Percentiles rank a stretch among this genome's conserved stretches.
Evolutionary conservation across 23 tunicate genomes (phyloP).

Genomic region (Styela clava): DNA sequence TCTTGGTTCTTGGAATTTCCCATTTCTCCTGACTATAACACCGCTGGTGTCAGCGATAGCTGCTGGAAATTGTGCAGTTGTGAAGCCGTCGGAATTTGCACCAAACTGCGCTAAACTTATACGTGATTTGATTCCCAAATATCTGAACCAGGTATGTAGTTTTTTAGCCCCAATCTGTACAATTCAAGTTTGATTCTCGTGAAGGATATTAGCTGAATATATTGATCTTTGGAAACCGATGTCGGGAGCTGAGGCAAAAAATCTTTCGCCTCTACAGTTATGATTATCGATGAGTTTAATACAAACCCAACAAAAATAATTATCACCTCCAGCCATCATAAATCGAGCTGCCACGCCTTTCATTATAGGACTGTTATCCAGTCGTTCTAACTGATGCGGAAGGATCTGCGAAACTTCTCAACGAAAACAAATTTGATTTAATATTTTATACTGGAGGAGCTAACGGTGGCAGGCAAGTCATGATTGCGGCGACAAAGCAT

Average conservation of each 20-base stretch:
- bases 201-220: no score
- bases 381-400: conserved; percentile 38
- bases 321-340: no score
- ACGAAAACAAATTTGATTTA: conserved; percentile 44
- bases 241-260: no score
- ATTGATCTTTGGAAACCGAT: no score
- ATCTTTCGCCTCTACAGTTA: no score
- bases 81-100: conserved; percentile 64
- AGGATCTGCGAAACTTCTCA: conserved; percentile 33
- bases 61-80: conserved; percentile 60
- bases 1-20: conserved; percentile 73
- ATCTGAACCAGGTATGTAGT: conserved; percentile 28
- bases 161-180: no score
- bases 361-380: conserved; percentile 35
- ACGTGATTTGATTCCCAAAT: conserved; percentile 27
- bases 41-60: conserved; percentile 64
- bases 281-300: no score
- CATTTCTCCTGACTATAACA: conserved; percentile 29
- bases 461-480: conserved; percentile 39
- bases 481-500: conserved; percentile 67
- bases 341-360: no score
- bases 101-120: conserved; percentile 27
- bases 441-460: conserved; percentile 81
- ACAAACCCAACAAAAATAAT: no score
- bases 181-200: no score